phyloP scores from a whole-genome alignment of 2,113 vertebrate species.

The Tachysurus fulvidraco region DNA sequence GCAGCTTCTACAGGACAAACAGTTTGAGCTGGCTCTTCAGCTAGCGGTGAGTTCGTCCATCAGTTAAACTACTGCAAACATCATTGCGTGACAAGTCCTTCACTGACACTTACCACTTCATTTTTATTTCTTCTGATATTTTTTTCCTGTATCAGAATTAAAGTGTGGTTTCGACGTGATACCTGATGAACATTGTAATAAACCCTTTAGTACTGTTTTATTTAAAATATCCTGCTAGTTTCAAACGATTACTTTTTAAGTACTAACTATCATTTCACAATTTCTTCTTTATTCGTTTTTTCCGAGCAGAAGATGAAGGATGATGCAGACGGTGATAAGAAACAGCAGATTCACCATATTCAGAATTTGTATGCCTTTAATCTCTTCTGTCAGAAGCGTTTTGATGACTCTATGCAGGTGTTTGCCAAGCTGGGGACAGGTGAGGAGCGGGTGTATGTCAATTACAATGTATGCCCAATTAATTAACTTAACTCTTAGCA shows the following conservation, averaged over 20 bases:
- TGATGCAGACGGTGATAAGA: slow-evolving; percentile 92
- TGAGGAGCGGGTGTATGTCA: slow-evolving; percentile 58
- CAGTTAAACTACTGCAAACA: background rate
- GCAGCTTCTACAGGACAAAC: slow-evolving; percentile 96
- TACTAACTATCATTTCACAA: background rate
- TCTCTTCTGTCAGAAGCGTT: slow-evolving; percentile 97
- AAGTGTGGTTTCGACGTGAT: background rate
- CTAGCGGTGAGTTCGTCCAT: slow-evolving; percentile 82
- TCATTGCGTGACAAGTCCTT: background rate
- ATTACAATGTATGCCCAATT: background rate
- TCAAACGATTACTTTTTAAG: background rate
- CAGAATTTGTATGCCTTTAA: slow-evolving; percentile 98
- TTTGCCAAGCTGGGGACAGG: slow-evolving; percentile 98
- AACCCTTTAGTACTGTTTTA: background rate
- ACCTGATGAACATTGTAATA: background rate
- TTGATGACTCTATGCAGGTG: slow-evolving; percentile 98
- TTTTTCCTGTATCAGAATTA: background rate
- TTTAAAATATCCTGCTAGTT: background rate
- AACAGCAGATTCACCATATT: slow-evolving; percentile 95
- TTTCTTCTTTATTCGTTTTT: background rate
- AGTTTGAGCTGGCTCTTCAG: slow-evolving; percentile 96
- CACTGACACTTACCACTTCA: background rate
- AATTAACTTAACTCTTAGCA: background rate
- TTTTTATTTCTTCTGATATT: background rate
- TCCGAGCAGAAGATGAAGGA: slow-evolving; percentile 92